Percentiles rank a stretch among this genome's conserved stretches.
phyloP scores from a whole-genome alignment of 1,140 invertebrate species.

The Cataglyphis hispanica region DNA sequence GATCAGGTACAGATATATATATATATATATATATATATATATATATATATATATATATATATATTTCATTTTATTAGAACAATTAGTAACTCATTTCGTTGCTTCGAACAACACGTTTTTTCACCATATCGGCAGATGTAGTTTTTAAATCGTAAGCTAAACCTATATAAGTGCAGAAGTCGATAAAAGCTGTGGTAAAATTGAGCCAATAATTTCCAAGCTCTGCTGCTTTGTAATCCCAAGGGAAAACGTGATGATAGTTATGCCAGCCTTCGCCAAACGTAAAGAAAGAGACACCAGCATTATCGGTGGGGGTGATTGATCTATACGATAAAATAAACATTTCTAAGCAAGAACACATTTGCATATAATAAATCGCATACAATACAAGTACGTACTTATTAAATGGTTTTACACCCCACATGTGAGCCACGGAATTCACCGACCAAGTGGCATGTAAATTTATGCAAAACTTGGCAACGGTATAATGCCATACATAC shows the following conservation, averaged over 20 bases:
- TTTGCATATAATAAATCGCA: neutral
- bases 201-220: slow-evolving; percentile 86
- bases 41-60: no score
- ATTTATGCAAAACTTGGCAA: slow-evolving; percentile 95
- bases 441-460: slow-evolving; percentile 98
- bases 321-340: slow-evolving; percentile 84
- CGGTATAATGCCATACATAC: slow-evolving; percentile 93
- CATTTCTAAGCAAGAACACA: neutral
- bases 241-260: slow-evolving; percentile 96
- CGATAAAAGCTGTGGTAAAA: slow-evolving; percentile 89
- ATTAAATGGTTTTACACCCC: slow-evolving; percentile 96
- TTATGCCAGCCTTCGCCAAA: slow-evolving; percentile 92
- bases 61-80: no score
- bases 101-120: neutral
- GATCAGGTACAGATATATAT: no score
- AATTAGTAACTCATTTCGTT: neutral
- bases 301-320: slow-evolving; percentile 87
- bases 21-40: no score
- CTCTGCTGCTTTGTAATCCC: slow-evolving; percentile 92
- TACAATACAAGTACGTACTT: slow-evolving; percentile 86
- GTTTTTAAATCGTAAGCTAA: slow-evolving; percentile 87
- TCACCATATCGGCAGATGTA: slow-evolving; percentile 82
- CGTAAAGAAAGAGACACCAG: slow-evolving; percentile 82
- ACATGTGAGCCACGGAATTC: slow-evolving; percentile 97
- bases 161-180: slow-evolving; percentile 88